Evolutionary conservation across 2,888 invertebrate species (phyloP).

Genomic region (Leptopilina myrica): DNA sequence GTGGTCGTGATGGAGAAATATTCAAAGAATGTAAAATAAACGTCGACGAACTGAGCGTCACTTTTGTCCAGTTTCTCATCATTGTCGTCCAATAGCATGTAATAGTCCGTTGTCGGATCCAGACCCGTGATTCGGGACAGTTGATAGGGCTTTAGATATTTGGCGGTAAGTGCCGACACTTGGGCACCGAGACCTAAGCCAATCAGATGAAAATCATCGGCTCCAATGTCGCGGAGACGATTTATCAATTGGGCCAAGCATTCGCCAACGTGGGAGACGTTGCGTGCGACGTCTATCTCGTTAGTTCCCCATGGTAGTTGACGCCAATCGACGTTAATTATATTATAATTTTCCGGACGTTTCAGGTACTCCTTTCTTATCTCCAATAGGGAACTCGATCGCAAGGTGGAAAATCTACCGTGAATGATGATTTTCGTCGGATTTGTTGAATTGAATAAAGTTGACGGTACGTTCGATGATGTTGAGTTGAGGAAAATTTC

Average conservation of each 20-base stretch:
- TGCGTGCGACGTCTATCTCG: slow-evolving; percentile 82
- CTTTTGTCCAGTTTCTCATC: slow-evolving; percentile 80
- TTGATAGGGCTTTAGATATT: slow-evolving; percentile 77
- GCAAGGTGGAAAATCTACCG: slow-evolving; percentile 84
- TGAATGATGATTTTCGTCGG: slow-evolving; percentile 83
- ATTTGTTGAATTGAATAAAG: slow-evolving; percentile 77
- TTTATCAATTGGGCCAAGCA: slow-evolving; percentile 80
- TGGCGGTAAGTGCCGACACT: slow-evolving; percentile 80
- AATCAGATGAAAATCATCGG: slow-evolving; percentile 80
- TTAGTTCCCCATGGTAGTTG: slow-evolving; percentile 80
- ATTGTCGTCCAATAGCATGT: too few species aligned
- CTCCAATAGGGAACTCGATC: slow-evolving; percentile 78
- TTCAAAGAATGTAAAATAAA: too few species aligned
- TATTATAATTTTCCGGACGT: slow-evolving; percentile 78
- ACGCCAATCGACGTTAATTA: slow-evolving; percentile 83
- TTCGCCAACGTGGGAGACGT: slow-evolving; percentile 80
- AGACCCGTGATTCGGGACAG: slow-evolving; percentile 81
- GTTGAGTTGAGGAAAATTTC: slow-evolving; percentile 77
- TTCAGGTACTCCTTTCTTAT: slow-evolving; percentile 81
- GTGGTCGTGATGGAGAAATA: too few species aligned
- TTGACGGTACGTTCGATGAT: slow-evolving; percentile 79
- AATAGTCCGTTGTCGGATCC: too few species aligned
- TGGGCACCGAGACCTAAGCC: slow-evolving; percentile 85
- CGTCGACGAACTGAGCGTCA: slow-evolving; percentile 85
- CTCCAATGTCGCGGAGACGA: slow-evolving; percentile 78